Conservation (phyloP, 2,888 invertebrate species). For the Lepidocyrtoides sp. region DNA sequence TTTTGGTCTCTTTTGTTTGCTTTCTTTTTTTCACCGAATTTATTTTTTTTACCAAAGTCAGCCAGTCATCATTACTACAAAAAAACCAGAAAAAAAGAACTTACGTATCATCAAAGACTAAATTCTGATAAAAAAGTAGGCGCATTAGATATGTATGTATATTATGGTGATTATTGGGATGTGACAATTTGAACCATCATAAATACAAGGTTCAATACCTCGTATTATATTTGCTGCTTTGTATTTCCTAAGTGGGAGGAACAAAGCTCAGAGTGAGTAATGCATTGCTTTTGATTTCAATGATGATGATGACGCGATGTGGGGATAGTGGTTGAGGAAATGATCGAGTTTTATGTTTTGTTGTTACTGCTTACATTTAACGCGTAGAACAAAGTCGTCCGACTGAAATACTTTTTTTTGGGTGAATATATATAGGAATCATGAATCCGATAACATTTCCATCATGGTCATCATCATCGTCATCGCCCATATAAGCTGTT, state of each 20-base stretch:
- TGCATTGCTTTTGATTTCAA: slow-evolving; percentile 25
- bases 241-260: background rate
- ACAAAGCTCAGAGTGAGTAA: background rate
- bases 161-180: background rate
- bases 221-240: background rate
- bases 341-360: slow-evolving; percentile 1
- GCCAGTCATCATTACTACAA: background rate
- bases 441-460: background rate
- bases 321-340: background rate
- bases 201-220: slow-evolving; percentile 23
- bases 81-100: background rate
- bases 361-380: slow-evolving; percentile 13
- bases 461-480: background rate
- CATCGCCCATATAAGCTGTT: no score
- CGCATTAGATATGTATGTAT: no score
- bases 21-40: slow-evolving; percentile 5
- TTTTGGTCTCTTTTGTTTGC: background rate
- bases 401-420: background rate
- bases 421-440: background rate
- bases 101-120: background rate
- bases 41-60: slow-evolving; percentile 8
- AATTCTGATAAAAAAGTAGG: no score
- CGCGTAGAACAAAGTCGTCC: slow-evolving; percentile 11
- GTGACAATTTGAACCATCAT: background rate
- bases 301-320: slow-evolving; percentile 1